Evolutionary conservation across 2,113 vertebrate genomes (phyloP), one percentile per base, ranked within the genome.

Genomic region (Cyprinodon brontotheroides): DNA sequence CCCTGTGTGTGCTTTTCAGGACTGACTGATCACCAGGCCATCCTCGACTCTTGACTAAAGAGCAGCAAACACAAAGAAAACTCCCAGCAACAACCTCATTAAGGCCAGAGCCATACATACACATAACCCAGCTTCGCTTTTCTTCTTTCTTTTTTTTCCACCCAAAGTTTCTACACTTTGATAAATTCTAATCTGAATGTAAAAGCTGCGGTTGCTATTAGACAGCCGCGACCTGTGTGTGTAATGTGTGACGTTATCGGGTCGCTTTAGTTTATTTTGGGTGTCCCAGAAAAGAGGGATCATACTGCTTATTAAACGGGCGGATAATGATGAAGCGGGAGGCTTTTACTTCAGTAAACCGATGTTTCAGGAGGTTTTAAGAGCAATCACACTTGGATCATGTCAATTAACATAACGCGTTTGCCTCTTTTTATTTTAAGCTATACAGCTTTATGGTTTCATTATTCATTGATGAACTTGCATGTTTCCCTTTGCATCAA

Each of bases 21-120:
- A 57, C 89, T 92, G 92, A 93, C 85, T 91, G 91, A 93, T 93
- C 85, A 92, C 88, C 89, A 1, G 84, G 82, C 87, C 80, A 78
- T 87, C 84, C 88, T 92, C 81, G 84, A 85, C 85, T n/a, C n/a
- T 84, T 90, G 86, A 91, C 88, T 92, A 91, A 93, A 93, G 92
- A 93, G 86, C 88, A 85, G 87, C 91, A 90, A 92, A 90, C 89
- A 91, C 92, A 92, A 91, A 93, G 89, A 90, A n/a, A 86, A 86
- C 77, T 78, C 84, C 77, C 77, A 85, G 88, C 89, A 92, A 91
- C 84, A 86, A 86, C 86, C 83, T 93, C 89, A 93, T 93, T 93
- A 93, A 90, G 89, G 88, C 86, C 86, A 90, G 47, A 85, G 84
- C 82, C 84, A 86, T 88, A 87, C 88, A 89, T 88, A 85, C 88